These are phyloP conservation scores for Acanthurus leucopareius DNA, from an alignment of 2,797 vertebrate species.

Conservation along the genomic window DNA sequence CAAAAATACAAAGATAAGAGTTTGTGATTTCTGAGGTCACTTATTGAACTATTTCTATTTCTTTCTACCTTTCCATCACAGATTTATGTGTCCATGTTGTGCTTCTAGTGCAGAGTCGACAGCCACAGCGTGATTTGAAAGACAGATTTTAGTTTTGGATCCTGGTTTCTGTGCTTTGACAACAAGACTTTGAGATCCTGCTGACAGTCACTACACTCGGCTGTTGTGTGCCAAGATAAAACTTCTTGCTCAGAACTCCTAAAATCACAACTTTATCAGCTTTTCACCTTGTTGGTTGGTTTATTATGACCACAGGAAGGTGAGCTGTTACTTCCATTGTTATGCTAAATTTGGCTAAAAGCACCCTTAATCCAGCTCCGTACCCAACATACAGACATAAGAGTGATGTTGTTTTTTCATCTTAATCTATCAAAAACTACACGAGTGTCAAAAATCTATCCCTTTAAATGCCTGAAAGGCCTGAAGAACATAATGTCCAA, in stretches of 20 bases:
- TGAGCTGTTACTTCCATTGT: not conserved
- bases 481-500: not conserved
- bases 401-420: not conserved
- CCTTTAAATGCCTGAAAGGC: slow-evolving; percentile 3
- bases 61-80: not conserved
- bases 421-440: not conserved
- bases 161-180: not conserved
- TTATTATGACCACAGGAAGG: not conserved
- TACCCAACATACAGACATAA: not conserved
- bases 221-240: not conserved
- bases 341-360: not conserved
- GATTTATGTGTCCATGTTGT: not conserved
- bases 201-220: not conserved
- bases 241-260: too few species aligned
- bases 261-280: not conserved
- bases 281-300: not conserved
- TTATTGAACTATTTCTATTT: not conserved
- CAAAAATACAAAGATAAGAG: too few species aligned
- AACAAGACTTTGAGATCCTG: slow-evolving; percentile 9
- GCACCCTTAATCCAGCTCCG: not conserved
- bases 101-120: not conserved
- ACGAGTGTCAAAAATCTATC: not conserved
- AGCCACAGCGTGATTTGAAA: not conserved
- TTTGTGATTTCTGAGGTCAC: not conserved
- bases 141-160: not conserved